These are phyloP conservation scores for Eugnorisma glareosa DNA, from an alignment of 2,888 invertebrate genomes.

Conservation along the genomic window DNA sequence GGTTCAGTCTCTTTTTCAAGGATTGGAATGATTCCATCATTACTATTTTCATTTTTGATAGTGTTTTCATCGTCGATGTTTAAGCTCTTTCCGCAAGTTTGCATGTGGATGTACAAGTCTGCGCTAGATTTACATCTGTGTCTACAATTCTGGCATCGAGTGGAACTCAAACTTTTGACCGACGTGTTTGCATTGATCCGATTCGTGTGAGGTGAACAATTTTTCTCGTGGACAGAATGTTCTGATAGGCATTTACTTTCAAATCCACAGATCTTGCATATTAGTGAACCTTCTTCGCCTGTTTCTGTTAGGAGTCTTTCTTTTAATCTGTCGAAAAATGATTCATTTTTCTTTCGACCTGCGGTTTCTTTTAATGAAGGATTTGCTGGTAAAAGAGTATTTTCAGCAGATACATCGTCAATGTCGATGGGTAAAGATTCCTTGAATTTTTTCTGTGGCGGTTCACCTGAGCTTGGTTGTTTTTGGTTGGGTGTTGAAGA, in stretches of 20 bases:
- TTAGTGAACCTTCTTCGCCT: conserved; percentile 92
- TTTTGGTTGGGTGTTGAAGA: conserved; percentile 85
- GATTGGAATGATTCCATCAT: conserved; percentile 77
- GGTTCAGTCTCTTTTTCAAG: conserved; percentile 87
- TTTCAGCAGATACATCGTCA: conserved; percentile 75
- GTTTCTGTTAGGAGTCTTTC: conserved; percentile 93
- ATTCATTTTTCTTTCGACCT: conserved; percentile 92
- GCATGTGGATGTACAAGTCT: conserved; percentile 94
- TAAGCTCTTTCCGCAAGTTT: conserved; percentile 91
- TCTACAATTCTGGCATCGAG: conserved; percentile 96
- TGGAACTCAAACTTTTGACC: conserved; percentile 91
- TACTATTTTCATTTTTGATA: conserved; percentile 78
- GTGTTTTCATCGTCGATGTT: conserved; percentile 76
- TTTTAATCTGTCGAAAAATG: conserved; percentile 95
- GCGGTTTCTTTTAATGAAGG: conserved; percentile 77
- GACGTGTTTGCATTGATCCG: conserved; percentile 81
- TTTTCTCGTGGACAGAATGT: conserved; percentile 94
- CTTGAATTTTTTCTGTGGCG: conserved; percentile 85
- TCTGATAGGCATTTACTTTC: conserved; percentile 95
- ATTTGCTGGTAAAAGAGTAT: conserved; percentile 78
- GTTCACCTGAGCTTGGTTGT: conserved; percentile 82
- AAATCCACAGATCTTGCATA: conserved; percentile 93
- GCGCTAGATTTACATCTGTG: conserved; percentile 96
- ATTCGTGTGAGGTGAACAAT: conserved; percentile 90
- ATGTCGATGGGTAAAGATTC: conserved; percentile 71